phyloP scores from a whole-genome alignment of 2,888 invertebrate species.

The Drosophila robusta region DNA sequence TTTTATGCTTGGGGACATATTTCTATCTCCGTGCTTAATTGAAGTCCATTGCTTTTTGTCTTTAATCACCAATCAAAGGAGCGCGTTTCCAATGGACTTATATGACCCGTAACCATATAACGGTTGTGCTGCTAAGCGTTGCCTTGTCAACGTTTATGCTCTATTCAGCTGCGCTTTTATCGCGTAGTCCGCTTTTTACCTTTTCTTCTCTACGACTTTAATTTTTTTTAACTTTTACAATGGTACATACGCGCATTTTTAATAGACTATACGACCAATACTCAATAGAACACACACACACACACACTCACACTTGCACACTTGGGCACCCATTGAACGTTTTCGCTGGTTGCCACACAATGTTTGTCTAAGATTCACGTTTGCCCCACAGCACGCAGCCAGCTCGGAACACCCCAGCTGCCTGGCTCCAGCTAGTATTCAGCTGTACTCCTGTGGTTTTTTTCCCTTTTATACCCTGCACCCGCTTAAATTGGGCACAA shows the following conservation, averaged over 20 bases:
- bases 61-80: slow-evolving; percentile 8
- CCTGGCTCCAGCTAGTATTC: background rate
- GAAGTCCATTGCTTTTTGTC: background rate
- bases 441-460: background rate
- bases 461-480: background rate
- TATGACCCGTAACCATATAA: slow-evolving; percentile 9
- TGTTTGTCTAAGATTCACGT: slow-evolving; percentile 75
- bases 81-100: slow-evolving; percentile 7
- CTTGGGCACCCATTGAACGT: slow-evolving; percentile 36
- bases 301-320: slow-evolving; percentile 5
- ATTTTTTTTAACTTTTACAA: slow-evolving; percentile 3
- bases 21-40: background rate
- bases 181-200: slow-evolving; percentile 23
- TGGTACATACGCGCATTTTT: slow-evolving; percentile 66
- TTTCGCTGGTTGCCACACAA: slow-evolving; percentile 50
- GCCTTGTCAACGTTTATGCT: slow-evolving; percentile 37
- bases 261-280: slow-evolving; percentile 59
- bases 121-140: slow-evolving; percentile 13
- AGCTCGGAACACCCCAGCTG: background rate
- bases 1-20: too few relatives aligned
- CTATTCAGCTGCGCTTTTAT: slow-evolving; percentile 13
- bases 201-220: background rate
- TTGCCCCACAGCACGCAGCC: slow-evolving; percentile 29
- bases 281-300: slow-evolving; percentile 26
- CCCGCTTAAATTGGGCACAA: background rate